Evolutionary conservation across 2,113 vertebrate genomes (phyloP).

Genomic region (Falcunculus frontatus): DNA sequence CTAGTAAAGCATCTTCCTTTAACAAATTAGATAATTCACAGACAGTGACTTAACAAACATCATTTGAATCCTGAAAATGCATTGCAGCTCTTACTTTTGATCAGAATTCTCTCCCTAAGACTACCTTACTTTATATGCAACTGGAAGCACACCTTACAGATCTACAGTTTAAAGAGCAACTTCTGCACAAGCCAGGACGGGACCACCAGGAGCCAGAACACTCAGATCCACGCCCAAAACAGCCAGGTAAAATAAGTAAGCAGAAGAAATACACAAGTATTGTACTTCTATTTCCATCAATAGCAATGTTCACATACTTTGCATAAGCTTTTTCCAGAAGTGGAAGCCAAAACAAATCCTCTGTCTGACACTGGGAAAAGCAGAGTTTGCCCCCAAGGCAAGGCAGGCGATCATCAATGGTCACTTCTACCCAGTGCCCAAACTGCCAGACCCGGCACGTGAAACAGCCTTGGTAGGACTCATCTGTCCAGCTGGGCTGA

Average conservation of each 20-base stretch:
- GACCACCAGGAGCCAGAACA: not conserved
- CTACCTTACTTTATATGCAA: not conserved
- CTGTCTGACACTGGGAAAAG: slow-evolving; percentile 88
- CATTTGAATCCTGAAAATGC: not conserved
- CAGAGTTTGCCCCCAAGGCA: slow-evolving; percentile 87
- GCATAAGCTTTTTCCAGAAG: slow-evolving; percentile 96
- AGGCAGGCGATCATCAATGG: slow-evolving; percentile 87
- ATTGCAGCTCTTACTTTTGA: not conserved
- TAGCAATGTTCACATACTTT: slow-evolving; percentile 76
- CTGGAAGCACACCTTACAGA: not conserved
- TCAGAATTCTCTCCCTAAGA: not conserved
- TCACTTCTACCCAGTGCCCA: slow-evolving; percentile 88
- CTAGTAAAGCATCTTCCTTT: not conserved
- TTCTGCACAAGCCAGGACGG: not conserved
- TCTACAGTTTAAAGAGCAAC: not conserved
- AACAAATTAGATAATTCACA: not conserved
- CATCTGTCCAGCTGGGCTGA: slow-evolving; percentile 85
- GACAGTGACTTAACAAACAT: not conserved
- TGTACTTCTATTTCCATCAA: not conserved
- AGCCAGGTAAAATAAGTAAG: not conserved
- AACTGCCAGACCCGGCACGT: slow-evolving; percentile 85
- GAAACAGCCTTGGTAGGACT: slow-evolving; percentile 83
- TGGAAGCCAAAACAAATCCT: slow-evolving; percentile 90
- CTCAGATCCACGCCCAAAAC: not conserved
- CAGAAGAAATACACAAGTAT: not conserved